Evolutionary conservation across 2,888 invertebrate genomes (phyloP).

Genomic region (Oligia latruncula): DNA sequence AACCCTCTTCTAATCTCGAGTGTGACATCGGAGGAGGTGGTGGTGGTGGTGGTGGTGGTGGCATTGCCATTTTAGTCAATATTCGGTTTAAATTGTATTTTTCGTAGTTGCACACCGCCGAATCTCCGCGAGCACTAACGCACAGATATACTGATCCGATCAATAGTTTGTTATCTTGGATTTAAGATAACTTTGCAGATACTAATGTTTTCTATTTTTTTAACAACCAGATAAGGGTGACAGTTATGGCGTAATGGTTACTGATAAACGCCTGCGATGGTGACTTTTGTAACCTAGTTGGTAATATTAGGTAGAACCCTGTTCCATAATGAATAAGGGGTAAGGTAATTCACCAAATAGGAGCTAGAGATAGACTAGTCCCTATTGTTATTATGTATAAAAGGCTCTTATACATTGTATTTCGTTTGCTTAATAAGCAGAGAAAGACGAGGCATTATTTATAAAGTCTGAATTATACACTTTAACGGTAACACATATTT

Average conservation of each 20-base stretch:
- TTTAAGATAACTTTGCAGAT: conserved; percentile 52
- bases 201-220: conserved; percentile 38
- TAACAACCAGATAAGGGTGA: conserved; percentile 43
- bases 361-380: not conserved
- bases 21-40: conserved; percentile 45
- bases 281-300: not conserved
- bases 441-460: not conserved
- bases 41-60: conserved; percentile 53
- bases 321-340: not conserved
- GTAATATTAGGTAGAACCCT: not conserved
- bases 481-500: not conserved
- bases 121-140: conserved; percentile 21
- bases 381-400: not conserved
- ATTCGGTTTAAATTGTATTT: not conserved
- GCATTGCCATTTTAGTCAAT: conserved; percentile 49
- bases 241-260: conserved; percentile 32
- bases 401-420: not conserved
- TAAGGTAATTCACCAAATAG: too few species aligned
- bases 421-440: not conserved
- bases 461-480: not conserved
- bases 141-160: conserved; percentile 10
- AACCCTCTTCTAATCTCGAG: conserved; percentile 55
- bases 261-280: conserved; percentile 15
- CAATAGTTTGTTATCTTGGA: conserved; percentile 37
- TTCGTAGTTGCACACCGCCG: conserved; percentile 4